Conservation (phyloP, 2,113 vertebrate species). For the Cyprinodon variegatus region DNA sequence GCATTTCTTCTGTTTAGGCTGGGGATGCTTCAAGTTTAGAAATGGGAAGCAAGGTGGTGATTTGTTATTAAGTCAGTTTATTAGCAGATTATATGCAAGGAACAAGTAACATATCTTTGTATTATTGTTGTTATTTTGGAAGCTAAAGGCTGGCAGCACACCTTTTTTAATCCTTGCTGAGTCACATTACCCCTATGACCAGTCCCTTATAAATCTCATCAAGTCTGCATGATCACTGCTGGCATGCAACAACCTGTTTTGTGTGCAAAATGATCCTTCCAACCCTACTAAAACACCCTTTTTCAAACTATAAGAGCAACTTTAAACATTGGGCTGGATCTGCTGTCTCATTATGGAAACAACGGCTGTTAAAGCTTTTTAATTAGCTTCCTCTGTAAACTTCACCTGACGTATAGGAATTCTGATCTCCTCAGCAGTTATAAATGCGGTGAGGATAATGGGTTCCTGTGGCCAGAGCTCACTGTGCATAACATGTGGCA, state of each 20-base stretch:
- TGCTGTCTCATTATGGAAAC: not conserved
- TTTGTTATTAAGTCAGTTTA: constrained; percentile 22
- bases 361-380: not conserved
- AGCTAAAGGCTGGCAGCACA: not conserved
- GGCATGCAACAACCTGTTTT: not conserved
- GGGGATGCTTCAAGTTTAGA: not conserved
- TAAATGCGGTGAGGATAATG: constrained; percentile 12
- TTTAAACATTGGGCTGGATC: not conserved
- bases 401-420: constrained; percentile 1
- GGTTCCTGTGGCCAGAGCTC: constrained; percentile 23
- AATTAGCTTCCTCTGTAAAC: not conserved
- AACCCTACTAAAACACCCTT: not conserved
- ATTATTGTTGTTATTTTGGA: constrained; percentile 2
- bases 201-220: not conserved
- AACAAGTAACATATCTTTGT: not conserved
- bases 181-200: not conserved
- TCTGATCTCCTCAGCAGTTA: constrained; percentile 2
- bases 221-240: not conserved
- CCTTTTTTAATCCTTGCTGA: not conserved
- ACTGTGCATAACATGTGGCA: constrained; percentile 14
- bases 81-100: not conserved
- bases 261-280: not conserved
- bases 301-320: not conserved
- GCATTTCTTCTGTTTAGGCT: constrained; percentile 18
- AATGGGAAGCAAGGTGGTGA: constrained; percentile 17